phyloP scores from a whole-genome alignment of 2,888 invertebrate species.

The Cerastis rubricosa region DNA sequence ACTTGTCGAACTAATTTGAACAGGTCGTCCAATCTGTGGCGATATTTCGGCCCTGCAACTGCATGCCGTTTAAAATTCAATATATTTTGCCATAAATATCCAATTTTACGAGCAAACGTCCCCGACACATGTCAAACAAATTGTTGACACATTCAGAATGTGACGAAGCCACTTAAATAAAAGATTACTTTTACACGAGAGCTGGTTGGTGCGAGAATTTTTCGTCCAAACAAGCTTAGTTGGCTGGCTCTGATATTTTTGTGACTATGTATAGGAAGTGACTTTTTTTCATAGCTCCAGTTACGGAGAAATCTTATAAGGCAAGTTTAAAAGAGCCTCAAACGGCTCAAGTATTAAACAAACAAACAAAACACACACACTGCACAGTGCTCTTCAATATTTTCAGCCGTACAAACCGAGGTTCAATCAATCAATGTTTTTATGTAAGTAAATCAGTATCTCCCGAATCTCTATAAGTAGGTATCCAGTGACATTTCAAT shows the following conservation, averaged over 20 bases:
- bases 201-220: slow-evolving; percentile 64
- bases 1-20: slow-evolving; percentile 63
- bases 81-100: slow-evolving; percentile 84
- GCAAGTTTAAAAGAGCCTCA: neutral
- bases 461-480: slow-evolving; percentile 54
- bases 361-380: too few relatives aligned
- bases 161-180: slow-evolving; percentile 80
- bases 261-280: slow-evolving; percentile 24
- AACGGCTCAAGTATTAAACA: slow-evolving; percentile 4
- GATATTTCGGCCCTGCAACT: slow-evolving; percentile 64
- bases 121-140: slow-evolving; percentile 87
- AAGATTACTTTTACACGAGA: slow-evolving; percentile 69
- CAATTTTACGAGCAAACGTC: slow-evolving; percentile 81
- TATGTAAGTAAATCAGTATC: slow-evolving; percentile 45
- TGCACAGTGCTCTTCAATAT: slow-evolving; percentile 4
- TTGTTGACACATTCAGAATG: slow-evolving; percentile 83
- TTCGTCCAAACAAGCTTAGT: slow-evolving; percentile 42
- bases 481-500: slow-evolving; percentile 75
- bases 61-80: slow-evolving; percentile 82
- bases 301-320: neutral
- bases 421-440: slow-evolving; percentile 52
- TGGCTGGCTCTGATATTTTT: slow-evolving; percentile 27
- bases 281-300: slow-evolving; percentile 23
- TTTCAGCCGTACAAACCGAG: slow-evolving; percentile 13
- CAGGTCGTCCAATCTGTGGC: slow-evolving; percentile 60